Base-by-base conservation (phyloP, 2,113 vertebrate genomes). In the Scalopus aquaticus region DNA sequence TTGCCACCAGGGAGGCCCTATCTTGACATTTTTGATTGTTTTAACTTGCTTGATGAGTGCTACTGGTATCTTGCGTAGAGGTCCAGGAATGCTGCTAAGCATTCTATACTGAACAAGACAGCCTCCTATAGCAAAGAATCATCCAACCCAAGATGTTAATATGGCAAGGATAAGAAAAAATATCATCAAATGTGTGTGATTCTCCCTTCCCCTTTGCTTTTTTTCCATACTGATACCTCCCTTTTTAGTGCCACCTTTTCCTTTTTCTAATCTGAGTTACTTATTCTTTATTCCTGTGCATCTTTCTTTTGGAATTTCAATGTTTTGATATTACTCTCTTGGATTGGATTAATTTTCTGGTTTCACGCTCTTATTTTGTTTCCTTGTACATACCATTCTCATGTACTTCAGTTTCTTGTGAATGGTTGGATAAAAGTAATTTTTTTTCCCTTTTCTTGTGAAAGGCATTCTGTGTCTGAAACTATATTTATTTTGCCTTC, bases 381-480 rank as follows among this genome's bases (percentile, higher is more conserved):
- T 39, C 28, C 70, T 78, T 28, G 64, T 88, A 88, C 42, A 64
- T 6, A 20, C 82, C 12, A 83, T 72, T 28, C 42, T 91, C 67
- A 77, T 83, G 58, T 88, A 88, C 84, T 76, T 89, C 74, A 94
- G 85, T 92, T 88, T 84, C 56, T 60, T n/a, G 4, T 94, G 72
- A 84, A 35, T 84, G 46, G 32, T 51, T 78, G 22, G 35, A 51
- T 87, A 79, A 78, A 89, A 88, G 72, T 88, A 92, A 67, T 67
- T n/a, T 92, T 82, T 30, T 70, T 39, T 11, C 4, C 7, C 54
- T 17, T 58, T 58, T 24, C 56, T 22, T 58, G 17, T 58, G 8
- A 58, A 58, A 84, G 77, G 46, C 28, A 42, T 77, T 82, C 15
- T 32, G 62, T 90, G 24, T 65, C 24, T 69, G 51, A 42, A 91